Base-by-base conservation (phyloP, 2,888 invertebrate genomes). In the Dysmachus trigonus region DNA sequence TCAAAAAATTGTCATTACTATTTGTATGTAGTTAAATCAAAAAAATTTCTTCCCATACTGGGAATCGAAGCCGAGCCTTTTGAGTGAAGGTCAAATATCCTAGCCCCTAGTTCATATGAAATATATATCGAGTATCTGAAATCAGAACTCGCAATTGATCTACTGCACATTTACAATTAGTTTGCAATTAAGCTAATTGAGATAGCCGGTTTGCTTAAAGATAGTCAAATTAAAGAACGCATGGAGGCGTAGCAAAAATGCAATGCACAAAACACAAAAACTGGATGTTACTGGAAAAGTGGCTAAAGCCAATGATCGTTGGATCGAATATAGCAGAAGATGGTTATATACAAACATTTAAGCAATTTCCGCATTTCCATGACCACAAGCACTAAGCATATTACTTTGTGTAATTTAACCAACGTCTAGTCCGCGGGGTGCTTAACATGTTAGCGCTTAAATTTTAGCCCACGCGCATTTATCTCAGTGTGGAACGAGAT, bases 41-140 rank as follows among this genome's bases (percentile, higher is more conserved):
- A 3, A 31, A 31, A 31, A 41, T 13, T 10, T 38, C 13, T 92
- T 96, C 96, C 96, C 96, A 96, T 96, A 96, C 96, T 96, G 96
- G 96, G 95, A 95, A 96, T 95, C 95, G 96, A 96, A 96, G 96
- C 95, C 95, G 96, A 95, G 96, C 95, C 92, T 92, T 90, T 91
- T 91, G 91, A 91, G 91, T 92, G 91, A 91, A 90, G 92, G 92
- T 91, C 91, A 90, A 91, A 90, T 91, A 92, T 92, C 92, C 91
- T 92, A 92, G 90, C 92, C 92, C 91, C 92, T 92, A 92, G 92
- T 92, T 92, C 90, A 92, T 91, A 91, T 91, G 91, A 91, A 91
- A 91, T 35, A 35, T 35, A 35, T 35, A 1, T 35, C 8, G 0
- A 3, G 15, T 41, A 47, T 47, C 0, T 47, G 15, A 15, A n/a